Evolutionary conservation across 2,888 invertebrate genomes (phyloP).

Genomic region (Spialia ferax): DNA sequence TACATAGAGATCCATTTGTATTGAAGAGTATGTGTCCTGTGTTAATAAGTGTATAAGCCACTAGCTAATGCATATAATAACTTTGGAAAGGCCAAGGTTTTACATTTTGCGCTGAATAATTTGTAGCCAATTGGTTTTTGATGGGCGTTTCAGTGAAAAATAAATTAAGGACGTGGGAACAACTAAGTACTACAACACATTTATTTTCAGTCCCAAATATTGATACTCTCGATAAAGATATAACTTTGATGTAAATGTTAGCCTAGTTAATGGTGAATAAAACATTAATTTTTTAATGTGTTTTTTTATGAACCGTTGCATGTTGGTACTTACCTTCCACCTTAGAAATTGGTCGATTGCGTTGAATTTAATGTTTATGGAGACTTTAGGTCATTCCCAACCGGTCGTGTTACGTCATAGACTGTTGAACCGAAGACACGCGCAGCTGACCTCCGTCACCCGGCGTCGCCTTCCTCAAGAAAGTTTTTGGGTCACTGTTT

Average conservation of each 20-base stretch:
- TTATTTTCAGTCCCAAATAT: not conserved
- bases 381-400: constrained; percentile 47
- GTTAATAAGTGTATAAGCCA: constrained; percentile 64
- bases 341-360: constrained; percentile 7
- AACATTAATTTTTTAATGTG: too few relatives aligned
- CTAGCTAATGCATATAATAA: constrained; percentile 65
- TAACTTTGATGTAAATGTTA: not conserved
- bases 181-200: constrained; percentile 11
- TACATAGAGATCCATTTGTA: constrained; percentile 56
- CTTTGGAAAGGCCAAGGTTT: constrained; percentile 77
- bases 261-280: too few relatives aligned
- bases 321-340: not conserved
- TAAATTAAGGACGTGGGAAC: constrained; percentile 49
- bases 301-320: not conserved
- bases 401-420: constrained; percentile 71
- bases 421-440: constrained; percentile 65
- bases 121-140: constrained; percentile 75
- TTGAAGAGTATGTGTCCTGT: constrained; percentile 49
- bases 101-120: constrained; percentile 69
- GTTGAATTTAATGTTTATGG: constrained; percentile 15
- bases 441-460: constrained; percentile 70
- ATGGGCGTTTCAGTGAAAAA: constrained; percentile 63
- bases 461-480: constrained; percentile 61
- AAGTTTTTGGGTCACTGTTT: constrained; percentile 64
- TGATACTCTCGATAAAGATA: not conserved